Conservation (phyloP, 2,888 invertebrate genomes). For the Megalurothrips usitatus region DNA sequence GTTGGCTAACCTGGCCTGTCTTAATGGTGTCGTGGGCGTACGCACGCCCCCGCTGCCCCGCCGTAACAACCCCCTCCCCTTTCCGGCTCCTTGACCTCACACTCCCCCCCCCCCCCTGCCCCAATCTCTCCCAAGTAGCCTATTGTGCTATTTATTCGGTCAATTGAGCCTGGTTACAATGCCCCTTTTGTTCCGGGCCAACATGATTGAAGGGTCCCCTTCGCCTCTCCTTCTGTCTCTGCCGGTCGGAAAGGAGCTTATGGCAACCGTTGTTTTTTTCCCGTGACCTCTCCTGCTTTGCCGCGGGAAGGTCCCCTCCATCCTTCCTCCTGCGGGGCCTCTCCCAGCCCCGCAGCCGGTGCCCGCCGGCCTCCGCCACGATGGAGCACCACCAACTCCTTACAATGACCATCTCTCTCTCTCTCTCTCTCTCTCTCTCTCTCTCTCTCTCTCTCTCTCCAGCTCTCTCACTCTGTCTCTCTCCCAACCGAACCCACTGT, state of each 20-base stretch:
- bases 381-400: too few species aligned
- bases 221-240: background rate
- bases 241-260: background rate
- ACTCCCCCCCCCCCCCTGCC: background rate
- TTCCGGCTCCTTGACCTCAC: background rate
- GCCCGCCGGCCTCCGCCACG: background rate
- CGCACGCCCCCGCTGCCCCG: background rate
- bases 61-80: background rate
- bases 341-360: background rate
- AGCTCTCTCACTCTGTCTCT: too few species aligned
- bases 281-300: background rate
- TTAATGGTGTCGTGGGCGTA: background rate
- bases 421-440: too few species aligned
- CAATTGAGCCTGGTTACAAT: conserved; percentile 18
- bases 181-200: conserved; percentile 15
- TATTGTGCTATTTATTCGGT: conserved; percentile 21
- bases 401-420: too few species aligned
- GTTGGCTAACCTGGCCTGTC: background rate
- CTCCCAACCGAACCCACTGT: too few species aligned
- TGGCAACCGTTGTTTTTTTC: background rate
- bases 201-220: conserved; percentile 4
- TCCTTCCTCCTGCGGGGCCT: background rate
- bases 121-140: background rate
- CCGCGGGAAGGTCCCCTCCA: background rate
- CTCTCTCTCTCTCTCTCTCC: too few species aligned